Evolutionary conservation across 2,113 vertebrate genomes (phyloP).

Genomic region (Sphyrna mokarran): DNA sequence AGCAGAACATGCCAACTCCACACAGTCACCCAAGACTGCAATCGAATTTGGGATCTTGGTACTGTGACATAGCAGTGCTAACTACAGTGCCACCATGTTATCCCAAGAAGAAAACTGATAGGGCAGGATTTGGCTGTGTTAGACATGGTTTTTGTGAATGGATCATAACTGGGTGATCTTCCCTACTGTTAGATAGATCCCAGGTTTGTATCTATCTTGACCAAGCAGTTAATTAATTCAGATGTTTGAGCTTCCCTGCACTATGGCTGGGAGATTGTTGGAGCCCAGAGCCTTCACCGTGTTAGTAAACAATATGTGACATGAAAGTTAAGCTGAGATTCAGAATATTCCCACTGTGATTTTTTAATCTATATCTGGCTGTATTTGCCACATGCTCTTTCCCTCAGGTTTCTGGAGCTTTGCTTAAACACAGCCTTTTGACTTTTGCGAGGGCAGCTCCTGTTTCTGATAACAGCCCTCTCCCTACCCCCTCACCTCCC

Average conservation of each 20-base stretch:
- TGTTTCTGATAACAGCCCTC: neutral
- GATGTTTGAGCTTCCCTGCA: neutral
- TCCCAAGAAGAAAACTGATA: neutral
- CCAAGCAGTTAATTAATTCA: neutral
- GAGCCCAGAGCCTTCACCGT: neutral
- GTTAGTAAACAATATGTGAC: neutral
- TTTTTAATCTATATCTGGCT: neutral
- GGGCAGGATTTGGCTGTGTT: neutral
- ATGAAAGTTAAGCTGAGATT: neutral
- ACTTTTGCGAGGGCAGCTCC: neutral
- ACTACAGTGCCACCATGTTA: no score
- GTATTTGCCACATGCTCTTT: neutral
- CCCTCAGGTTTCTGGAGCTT: neutral
- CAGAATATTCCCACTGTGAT: neutral
- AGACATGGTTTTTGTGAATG: neutral
- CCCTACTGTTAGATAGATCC: neutral
- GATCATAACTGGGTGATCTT: neutral
- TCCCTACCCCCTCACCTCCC: no score
- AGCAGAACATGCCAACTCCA: no score
- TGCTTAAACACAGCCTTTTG: neutral
- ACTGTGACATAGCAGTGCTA: no score
- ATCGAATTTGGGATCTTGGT: no score
- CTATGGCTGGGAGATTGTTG: neutral
- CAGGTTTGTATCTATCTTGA: neutral
- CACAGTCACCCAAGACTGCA: no score